These are phyloP conservation scores for Seira sanloemensis DNA, from an alignment of 2,888 invertebrate species.

Conservation along the genomic window DNA sequence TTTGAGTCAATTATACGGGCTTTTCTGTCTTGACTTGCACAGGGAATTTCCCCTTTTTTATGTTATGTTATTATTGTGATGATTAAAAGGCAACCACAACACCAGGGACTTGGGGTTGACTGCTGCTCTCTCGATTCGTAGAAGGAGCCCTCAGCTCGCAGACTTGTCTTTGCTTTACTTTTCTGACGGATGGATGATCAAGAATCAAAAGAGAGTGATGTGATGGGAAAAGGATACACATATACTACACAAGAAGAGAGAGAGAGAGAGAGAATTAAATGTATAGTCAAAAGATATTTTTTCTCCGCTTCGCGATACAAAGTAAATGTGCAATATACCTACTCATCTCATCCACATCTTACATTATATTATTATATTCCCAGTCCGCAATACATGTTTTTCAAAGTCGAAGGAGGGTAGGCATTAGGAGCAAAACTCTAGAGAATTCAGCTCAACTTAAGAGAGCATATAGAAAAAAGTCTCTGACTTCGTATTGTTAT, in stretches of 20 bases:
- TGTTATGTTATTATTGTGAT: slow-evolving; percentile 8
- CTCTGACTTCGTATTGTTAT: not conserved
- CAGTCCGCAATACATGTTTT: not conserved
- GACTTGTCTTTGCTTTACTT: slow-evolving; percentile 32
- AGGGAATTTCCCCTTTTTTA: slow-evolving; percentile 9
- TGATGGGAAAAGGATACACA: not conserved
- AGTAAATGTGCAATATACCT: slow-evolving; percentile 1
- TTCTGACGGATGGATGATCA: slow-evolving; percentile 60
- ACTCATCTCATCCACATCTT: not conserved
- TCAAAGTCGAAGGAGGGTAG: slow-evolving; percentile 1
- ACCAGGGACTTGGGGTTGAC: slow-evolving; percentile 31
- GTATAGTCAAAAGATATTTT: not conserved
- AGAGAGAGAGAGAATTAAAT: not conserved
- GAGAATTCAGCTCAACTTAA: slow-evolving; percentile 1
- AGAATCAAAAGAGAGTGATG: slow-evolving; percentile 34
- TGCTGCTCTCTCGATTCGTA: not conserved
- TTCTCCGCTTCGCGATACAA: not conserved
- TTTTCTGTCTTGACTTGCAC: not conserved
- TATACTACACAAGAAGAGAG: not conserved
- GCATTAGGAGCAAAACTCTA: slow-evolving; percentile 4
- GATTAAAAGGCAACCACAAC: slow-evolving; percentile 30
- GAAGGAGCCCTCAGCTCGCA: slow-evolving; percentile 4
- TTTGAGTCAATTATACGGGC: not conserved
- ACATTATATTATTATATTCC: not conserved
- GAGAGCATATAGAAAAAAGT: not conserved